Conservation (phyloP, 2,888 invertebrate species). For the Trichogramma dendrolimi region DNA sequence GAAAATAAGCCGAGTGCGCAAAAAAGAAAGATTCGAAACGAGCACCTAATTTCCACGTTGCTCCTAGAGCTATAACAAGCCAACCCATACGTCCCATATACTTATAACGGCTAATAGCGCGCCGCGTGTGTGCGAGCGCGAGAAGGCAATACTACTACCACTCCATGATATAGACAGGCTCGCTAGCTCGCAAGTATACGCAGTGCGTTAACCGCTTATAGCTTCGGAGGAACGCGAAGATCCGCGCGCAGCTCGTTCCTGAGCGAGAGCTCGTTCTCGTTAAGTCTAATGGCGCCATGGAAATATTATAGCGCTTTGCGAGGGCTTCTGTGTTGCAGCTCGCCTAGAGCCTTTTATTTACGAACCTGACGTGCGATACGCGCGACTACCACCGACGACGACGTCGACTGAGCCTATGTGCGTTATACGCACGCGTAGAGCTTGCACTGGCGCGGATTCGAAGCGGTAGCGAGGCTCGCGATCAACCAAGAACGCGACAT, state of each 20-base stretch:
- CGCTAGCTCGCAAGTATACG: constrained; percentile 18
- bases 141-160: no score
- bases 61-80: no score
- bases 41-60: no score
- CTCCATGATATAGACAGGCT: background rate
- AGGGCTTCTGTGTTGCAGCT: constrained; percentile 17
- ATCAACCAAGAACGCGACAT: constrained; percentile 12
- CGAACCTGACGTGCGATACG: constrained; percentile 42
- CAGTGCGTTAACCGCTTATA: constrained; percentile 41
- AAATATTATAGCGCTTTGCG: constrained; percentile 43
- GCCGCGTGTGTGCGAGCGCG: no score
- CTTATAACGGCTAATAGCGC: no score
- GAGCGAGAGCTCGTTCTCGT: constrained; percentile 38
- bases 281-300: constrained; percentile 45
- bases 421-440: background rate
- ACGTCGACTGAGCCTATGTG: constrained; percentile 3
- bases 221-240: background rate
- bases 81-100: no score
- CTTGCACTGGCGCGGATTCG: background rate
- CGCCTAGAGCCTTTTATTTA: constrained; percentile 35
- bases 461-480: constrained; percentile 30
- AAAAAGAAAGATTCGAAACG: no score
- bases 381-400: constrained; percentile 11
- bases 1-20: no score
- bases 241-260: constrained; percentile 7